Conservation (phyloP, 2,797 vertebrate species). For the Hippopotamyrus pictus region DNA sequence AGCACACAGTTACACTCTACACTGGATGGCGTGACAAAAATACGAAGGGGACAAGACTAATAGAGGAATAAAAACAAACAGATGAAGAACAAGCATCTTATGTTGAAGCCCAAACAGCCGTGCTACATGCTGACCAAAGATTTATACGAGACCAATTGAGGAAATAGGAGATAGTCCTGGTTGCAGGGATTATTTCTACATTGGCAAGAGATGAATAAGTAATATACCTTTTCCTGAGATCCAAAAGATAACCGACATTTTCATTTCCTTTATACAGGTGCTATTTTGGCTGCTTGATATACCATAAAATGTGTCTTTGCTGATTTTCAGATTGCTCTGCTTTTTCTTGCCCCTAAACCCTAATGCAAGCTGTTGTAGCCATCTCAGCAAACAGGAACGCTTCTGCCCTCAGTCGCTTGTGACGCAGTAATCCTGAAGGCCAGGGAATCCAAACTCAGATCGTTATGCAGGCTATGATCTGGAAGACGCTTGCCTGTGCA, state of each 20-base stretch:
- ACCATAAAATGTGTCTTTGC: background rate
- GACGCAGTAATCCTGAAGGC: background rate
- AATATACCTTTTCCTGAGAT: background rate
- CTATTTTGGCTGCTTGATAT: background rate
- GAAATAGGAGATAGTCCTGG: background rate
- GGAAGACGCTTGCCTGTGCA: background rate
- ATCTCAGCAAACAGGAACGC: background rate
- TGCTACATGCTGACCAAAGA: background rate
- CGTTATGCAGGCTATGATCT: background rate
- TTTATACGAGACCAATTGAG: background rate
- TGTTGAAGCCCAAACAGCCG: background rate
- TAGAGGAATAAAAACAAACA: background rate
- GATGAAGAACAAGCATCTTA: background rate
- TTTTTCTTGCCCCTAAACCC: background rate
- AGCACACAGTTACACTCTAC: background rate
- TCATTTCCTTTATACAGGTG: background rate
- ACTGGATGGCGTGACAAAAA: background rate
- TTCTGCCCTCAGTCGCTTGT: background rate
- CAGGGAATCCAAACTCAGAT: background rate
- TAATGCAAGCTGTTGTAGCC: background rate
- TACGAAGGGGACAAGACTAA: background rate
- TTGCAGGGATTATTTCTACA: background rate
- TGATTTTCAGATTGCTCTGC: background rate
- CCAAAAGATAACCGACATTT: background rate
- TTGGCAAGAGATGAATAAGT: background rate